Evolutionary conservation across 2,113 vertebrate species (phyloP), one percentile per base, ranked within the genome.

Genomic region (Ceratotherium simum): DNA sequence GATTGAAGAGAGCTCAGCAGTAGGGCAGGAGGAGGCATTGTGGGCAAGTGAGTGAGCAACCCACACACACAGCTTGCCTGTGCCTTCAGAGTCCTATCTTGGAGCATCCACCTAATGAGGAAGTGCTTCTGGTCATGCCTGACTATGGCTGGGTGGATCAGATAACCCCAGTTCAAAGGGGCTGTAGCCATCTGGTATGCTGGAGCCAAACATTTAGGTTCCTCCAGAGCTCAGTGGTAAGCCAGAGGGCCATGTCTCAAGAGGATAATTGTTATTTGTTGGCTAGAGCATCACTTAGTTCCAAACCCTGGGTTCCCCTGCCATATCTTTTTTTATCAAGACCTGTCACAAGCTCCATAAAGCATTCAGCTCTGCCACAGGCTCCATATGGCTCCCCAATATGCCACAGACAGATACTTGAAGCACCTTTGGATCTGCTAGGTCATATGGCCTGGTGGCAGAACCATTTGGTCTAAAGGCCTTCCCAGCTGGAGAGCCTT

Each of bases 1-100:
- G 86, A n/a, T 2, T 16, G 4, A 36, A 36, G 39, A 18, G 12
- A 54, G 36, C 42, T 64, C 36, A 39, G 29, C 6, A 2, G 2
- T 6, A 27, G n/a, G 39, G 29, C 25, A n/a, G 83, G 48, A 79
- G 56, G 42, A 29, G 29, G 75, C 20, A 1, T 3, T 1, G 1
- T 20, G 10, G 51, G 18, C 46, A 23, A 46, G 23, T 4, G 29
- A 72, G 75, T 14, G 36, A 21, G 36, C 14, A 10, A 5, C 1
- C 3, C 46, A 25, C 1, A 8, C 16, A 14, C 3, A 1, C 0
- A 0, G 11, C n/a, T 42, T 3, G 3, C 69, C 27, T 16, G 21
- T 64, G 62, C 29, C 70, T 51, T 33, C 29, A n/a, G 60, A 78
- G 18, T 13, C 72, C 58, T 54, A 1, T 29, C 67, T 12, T 64